Percentiles rank a stretch among this genome's conserved stretches.
phyloP scores from a whole-genome alignment of 2,888 invertebrate species.

The Caenorhabditis panamensis region DNA sequence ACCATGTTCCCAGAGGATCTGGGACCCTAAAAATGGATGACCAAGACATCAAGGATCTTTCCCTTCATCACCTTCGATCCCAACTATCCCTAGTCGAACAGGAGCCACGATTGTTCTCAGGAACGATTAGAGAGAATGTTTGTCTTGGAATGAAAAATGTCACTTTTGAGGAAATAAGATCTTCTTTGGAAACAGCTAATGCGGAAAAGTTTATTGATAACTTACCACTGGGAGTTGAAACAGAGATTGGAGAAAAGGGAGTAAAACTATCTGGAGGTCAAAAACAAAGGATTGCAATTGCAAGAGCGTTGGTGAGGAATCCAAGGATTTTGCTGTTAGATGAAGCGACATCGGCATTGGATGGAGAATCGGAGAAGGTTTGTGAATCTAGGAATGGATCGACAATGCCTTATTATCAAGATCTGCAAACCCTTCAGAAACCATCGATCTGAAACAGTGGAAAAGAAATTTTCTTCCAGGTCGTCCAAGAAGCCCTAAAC shows the following conservation, averaged over 20 bases:
- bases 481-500: slow-evolving; percentile 78
- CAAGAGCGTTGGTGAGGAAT: slow-evolving; percentile 81
- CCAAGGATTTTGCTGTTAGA: slow-evolving; percentile 67
- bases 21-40: slow-evolving; percentile 86
- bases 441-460: neutral
- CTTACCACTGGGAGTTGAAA: slow-evolving; percentile 84
- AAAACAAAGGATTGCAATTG: slow-evolving; percentile 91
- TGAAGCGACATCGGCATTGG: slow-evolving; percentile 74
- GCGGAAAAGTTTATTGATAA: slow-evolving; percentile 82
- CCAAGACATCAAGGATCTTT: slow-evolving; percentile 83
- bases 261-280: slow-evolving; percentile 90
- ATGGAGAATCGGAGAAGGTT: slow-evolving; percentile 73
- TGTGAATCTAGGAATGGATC: neutral
- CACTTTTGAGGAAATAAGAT: slow-evolving; percentile 70
- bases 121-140: slow-evolving; percentile 87
- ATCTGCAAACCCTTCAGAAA: no score
- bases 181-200: slow-evolving; percentile 81
- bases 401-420: no score
- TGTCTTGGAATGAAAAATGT: slow-evolving; percentile 86
- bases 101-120: slow-evolving; percentile 70
- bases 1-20: slow-evolving; percentile 88
- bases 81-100: slow-evolving; percentile 75
- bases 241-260: slow-evolving; percentile 87
- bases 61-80: slow-evolving; percentile 79
- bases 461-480: slow-evolving; percentile 63